Conservation (phyloP, 2,113 vertebrate species). For the Lanius ludovicianus region DNA sequence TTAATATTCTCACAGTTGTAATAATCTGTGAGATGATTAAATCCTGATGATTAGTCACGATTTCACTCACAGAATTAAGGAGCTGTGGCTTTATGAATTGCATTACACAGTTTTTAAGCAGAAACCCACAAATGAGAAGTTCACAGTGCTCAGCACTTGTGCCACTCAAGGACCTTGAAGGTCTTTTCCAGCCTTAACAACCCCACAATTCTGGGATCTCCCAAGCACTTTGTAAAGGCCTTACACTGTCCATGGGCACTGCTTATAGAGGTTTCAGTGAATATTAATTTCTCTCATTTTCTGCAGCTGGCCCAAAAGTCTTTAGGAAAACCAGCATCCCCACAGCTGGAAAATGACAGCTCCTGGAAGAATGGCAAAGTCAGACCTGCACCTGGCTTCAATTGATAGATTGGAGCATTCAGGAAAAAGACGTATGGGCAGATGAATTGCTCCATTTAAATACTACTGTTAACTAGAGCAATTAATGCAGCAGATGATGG, state of each 20-base stretch:
- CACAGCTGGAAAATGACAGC: background rate
- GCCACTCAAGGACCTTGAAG: background rate
- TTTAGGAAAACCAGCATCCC: background rate
- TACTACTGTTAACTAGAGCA: slow-evolving; percentile 11
- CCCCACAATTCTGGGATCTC: background rate
- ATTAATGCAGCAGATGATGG: slow-evolving; percentile 24
- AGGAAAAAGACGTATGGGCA: background rate
- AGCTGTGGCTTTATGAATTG: background rate
- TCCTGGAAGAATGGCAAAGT: background rate
- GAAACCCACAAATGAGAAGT: background rate
- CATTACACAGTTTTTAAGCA: background rate
- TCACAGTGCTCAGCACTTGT: background rate
- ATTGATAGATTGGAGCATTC: background rate
- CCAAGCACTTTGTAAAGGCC: background rate
- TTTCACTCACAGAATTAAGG: background rate
- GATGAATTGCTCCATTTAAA: slow-evolving; percentile 28
- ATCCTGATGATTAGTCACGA: background rate
- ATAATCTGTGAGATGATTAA: background rate
- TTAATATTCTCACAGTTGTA: background rate
- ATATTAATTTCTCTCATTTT: background rate
- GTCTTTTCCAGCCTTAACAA: background rate
- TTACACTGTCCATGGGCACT: background rate
- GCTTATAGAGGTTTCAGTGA: background rate
- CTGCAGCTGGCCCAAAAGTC: background rate
- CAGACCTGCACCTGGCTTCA: background rate